A percentile compares a stretch with the other conserved stretches of the same genome.
These are phyloP conservation scores for Arctopsyche grandis DNA, from an alignment of 1,140 invertebrate species.

Conservation along the genomic window DNA sequence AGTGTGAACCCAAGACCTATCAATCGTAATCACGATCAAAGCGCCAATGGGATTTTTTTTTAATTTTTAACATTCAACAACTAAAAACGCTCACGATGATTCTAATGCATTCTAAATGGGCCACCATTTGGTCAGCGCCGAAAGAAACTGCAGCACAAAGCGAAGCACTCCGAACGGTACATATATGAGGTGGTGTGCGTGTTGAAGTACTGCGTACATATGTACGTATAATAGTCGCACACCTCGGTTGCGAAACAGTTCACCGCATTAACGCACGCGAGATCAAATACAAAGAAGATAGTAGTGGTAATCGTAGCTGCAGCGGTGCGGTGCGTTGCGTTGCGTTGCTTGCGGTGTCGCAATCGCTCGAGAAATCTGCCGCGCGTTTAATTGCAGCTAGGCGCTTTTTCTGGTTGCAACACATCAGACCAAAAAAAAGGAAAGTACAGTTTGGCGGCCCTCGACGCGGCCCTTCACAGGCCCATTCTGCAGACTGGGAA, in stretches of 20 bases:
- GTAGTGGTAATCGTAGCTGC: conserved; percentile 21
- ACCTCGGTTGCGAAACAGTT: conserved; percentile 33
- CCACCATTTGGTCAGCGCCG: too few relatives aligned
- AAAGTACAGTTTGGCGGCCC: conserved; percentile 38
- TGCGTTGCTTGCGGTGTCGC: background rate
- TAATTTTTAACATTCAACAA: too few relatives aligned
- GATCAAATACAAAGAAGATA: conserved; percentile 32
- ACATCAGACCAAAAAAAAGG: conserved; percentile 42
- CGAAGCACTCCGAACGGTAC: too few relatives aligned
- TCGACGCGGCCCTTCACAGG: conserved; percentile 15
- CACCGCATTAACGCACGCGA: conserved; percentile 28
- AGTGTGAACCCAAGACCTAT: too few relatives aligned
- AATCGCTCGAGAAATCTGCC: conserved; percentile 47
- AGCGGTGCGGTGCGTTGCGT: background rate
- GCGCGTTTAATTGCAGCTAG: conserved; percentile 53
- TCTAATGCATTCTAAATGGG: too few relatives aligned
- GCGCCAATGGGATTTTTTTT: too few relatives aligned
- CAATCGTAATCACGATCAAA: too few relatives aligned
- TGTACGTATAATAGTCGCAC: background rate
- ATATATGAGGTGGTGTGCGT: too few relatives aligned
- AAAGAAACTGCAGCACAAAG: too few relatives aligned
- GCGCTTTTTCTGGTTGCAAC: conserved; percentile 42
- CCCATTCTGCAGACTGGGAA: conserved; percentile 12
- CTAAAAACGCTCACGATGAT: too few relatives aligned
- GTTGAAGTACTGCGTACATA: too few relatives aligned